Evolutionary conservation across 2,797 vertebrate genomes (phyloP), one percentile per base, ranked within the genome.

Genomic region (Amniataba percoides): DNA sequence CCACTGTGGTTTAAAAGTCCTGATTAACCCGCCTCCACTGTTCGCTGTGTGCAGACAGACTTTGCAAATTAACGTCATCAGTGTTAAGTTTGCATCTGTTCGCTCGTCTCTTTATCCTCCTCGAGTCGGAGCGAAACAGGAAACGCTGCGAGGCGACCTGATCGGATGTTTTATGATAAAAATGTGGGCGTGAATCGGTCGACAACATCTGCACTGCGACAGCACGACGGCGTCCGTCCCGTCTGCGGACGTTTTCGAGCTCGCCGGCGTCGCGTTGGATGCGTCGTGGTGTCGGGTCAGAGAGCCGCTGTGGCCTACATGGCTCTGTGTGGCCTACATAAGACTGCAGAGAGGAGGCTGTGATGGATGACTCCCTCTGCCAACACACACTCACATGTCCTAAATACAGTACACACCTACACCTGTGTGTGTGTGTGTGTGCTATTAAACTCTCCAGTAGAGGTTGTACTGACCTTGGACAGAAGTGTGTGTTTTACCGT

Each of bases 261-360:
- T 31, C 1, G 46, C 21, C 3, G 42, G 21, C 12, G 14, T 7
- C 12, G 36, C 0, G 66, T 66, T 55, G 46, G 77, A 74, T 69
- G 39, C 25, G 65, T 77, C 6, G 60, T 14, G 73, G 34, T 58
- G 74, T 72, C 70, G 19, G 89, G 80, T 86, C 82, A 81, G 75
- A 74, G 61, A 13, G 3, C 65, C 74, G 84, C 65, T 62, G 81
- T 80, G 88, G 0, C 88, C 87, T 80, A 87, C 80, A 84, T 90
- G 84, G 39, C 45, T 76, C 68, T 5, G 39, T 16, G 73, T 77
- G 90, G 60, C 89, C 89, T 89, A 92, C 55, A 84, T 92, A 74
- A 23, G 10, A 15, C 83, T 83, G 76, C 89, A 56, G 85, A 65
- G 79, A 79, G 59, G 55, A 66, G 73, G 23, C 7, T 4, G 45